Percentiles rank a stretch among this genome's conserved stretches.
phyloP scores from a whole-genome alignment of 2,797 vertebrate genomes.

The Malacoctenus gilli region DNA sequence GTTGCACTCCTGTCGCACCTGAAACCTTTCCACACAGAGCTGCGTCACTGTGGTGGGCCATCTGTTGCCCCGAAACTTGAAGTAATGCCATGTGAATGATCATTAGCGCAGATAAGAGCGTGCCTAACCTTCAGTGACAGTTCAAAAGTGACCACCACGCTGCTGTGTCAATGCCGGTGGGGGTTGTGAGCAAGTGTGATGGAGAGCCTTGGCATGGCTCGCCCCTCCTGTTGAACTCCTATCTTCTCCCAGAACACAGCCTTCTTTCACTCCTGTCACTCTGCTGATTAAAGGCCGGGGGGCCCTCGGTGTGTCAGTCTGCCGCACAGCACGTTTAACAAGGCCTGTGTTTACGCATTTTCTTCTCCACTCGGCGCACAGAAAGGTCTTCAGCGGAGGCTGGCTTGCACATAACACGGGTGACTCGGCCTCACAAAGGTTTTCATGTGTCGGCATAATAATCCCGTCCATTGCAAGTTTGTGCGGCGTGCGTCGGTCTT shows the following conservation, averaged over 20 bases:
- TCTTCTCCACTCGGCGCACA: constrained; percentile 52
- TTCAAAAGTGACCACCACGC: constrained; percentile 35
- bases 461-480: constrained; percentile 24
- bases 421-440: too few species aligned
- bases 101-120: constrained; percentile 8
- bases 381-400: constrained; percentile 29
- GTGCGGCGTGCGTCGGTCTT: constrained; percentile 15
- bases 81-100: constrained; percentile 10
- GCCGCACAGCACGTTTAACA: constrained; percentile 62
- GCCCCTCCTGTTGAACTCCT: constrained; percentile 48
- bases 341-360: constrained; percentile 60
- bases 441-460: constrained; percentile 28
- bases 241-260: constrained; percentile 66
- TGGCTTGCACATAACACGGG: constrained; percentile 34
- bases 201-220: constrained; percentile 17
- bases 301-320: constrained; percentile 51
- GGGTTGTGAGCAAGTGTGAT: constrained; percentile 27
- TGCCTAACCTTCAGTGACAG: constrained; percentile 20
- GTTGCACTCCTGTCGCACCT: too few species aligned
- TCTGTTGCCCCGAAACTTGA: constrained; percentile 6
- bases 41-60: neutral
- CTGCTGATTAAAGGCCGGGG: constrained; percentile 68
- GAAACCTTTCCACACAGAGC: neutral
- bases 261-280: constrained; percentile 69
- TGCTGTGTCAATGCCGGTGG: constrained; percentile 28